Conservation (phyloP, 1,140 invertebrate species). For the Formica selysi region DNA sequence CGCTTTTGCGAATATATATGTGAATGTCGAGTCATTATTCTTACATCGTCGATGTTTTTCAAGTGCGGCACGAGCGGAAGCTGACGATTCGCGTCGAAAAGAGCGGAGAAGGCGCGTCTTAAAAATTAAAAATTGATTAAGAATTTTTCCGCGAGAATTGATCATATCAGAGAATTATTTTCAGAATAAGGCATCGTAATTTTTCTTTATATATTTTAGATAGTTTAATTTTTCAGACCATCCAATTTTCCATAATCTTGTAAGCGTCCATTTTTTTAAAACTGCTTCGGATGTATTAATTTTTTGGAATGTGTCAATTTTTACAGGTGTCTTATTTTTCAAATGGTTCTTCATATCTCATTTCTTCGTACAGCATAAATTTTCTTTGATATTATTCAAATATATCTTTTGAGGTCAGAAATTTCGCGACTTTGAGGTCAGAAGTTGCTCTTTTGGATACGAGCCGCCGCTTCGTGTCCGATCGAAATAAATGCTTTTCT, state of each 20-base stretch:
- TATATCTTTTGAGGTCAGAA: background rate
- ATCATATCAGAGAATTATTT: background rate
- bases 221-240: background rate
- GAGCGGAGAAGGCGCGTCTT: background rate
- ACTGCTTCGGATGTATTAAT: background rate
- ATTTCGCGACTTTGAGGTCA: constrained; percentile 1
- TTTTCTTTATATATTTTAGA: background rate
- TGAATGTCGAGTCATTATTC: constrained; percentile 57
- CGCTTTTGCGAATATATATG: constrained; percentile 48
- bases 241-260: background rate
- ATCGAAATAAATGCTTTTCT: constrained; percentile 57
- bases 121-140: constrained; percentile 10
- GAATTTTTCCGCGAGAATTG: background rate
- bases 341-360: background rate
- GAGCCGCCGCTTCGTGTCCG: constrained; percentile 34
- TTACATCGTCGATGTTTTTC: constrained; percentile 55
- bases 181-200: background rate
- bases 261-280: background rate
- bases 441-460: constrained; percentile 12
- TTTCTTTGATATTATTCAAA: background rate
- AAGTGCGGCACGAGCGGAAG: constrained; percentile 32
- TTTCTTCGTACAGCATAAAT: background rate
- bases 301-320: background rate
- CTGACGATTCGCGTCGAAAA: background rate
- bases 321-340: background rate